A percentile compares a stretch with the other conserved stretches of the same genome.
Evolutionary conservation across 2,797 vertebrate species (phyloP).

Genomic region (Melanotaenia pygmaea): DNA sequence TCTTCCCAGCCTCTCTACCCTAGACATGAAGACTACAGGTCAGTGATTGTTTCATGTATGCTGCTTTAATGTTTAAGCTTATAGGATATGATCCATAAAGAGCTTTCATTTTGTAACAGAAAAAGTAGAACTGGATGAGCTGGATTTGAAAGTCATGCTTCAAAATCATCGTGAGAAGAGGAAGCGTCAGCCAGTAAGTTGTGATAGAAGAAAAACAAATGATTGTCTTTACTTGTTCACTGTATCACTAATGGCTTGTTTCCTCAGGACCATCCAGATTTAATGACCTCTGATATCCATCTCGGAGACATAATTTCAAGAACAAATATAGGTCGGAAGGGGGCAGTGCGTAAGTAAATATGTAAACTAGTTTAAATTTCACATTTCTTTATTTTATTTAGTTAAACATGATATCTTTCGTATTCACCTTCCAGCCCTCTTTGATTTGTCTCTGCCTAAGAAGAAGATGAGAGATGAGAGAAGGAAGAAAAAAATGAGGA

Average conservation of each 20-base stretch:
- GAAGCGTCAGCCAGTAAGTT: conserved; percentile 92
- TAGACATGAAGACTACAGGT: conserved; percentile 96
- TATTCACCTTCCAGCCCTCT: conserved; percentile 82
- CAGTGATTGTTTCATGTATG: conserved; percentile 44
- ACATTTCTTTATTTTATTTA: not conserved
- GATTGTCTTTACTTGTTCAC: not conserved
- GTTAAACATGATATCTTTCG: not conserved
- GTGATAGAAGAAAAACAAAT: not conserved
- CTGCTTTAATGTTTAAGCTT: not conserved
- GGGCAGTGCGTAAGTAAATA: conserved; percentile 85
- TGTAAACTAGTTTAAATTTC: conserved; percentile 18
- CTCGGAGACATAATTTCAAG: conserved; percentile 93
- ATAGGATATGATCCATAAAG: not conserved
- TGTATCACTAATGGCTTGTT: conserved; percentile 25
- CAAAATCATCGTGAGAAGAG: conserved; percentile 94
- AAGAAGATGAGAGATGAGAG: conserved; percentile 94
- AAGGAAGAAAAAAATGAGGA: conserved; percentile 91
- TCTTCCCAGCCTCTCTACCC: conserved; percentile 91
- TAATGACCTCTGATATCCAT: conserved; percentile 91
- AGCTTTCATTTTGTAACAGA: conserved; percentile 79
- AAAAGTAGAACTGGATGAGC: conserved; percentile 90
- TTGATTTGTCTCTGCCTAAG: conserved; percentile 91
- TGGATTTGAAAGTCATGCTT: conserved; percentile 90
- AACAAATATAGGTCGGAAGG: conserved; percentile 93
- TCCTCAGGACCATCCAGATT: conserved; percentile 92